Evolutionary conservation across 2,888 invertebrate species (phyloP).

Genomic region (Smittia aterrima): DNA sequence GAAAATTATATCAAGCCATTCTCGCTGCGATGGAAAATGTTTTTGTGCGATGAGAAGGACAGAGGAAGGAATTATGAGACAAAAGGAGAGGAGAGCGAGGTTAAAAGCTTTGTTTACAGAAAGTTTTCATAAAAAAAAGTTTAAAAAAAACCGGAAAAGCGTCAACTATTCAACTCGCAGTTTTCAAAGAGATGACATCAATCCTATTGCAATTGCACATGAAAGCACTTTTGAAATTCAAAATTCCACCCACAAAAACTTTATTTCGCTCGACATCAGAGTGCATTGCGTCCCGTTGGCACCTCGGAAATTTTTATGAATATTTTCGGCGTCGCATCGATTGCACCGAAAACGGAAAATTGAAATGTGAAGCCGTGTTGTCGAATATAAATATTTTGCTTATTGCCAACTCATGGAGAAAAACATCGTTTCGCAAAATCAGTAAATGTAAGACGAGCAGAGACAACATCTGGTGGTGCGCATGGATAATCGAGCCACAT

Average conservation of each 20-base stretch:
- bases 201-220: too few species aligned
- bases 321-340: neutral
- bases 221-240: neutral
- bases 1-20: neutral
- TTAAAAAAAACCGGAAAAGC: too few species aligned
- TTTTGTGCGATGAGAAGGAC: too few species aligned
- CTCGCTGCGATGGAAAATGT: neutral
- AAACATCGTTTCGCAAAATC: neutral
- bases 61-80: too few species aligned
- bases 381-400: neutral
- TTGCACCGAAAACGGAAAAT: neutral
- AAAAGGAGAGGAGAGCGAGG: too few species aligned
- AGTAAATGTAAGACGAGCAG: neutral
- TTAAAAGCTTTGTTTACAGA: too few species aligned
- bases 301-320: neutral
- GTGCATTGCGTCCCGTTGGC: conserved; percentile 2
- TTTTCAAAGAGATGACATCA: too few species aligned
- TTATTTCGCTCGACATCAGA: too few species aligned
- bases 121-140: too few species aligned
- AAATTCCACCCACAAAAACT: neutral
- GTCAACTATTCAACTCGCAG: too few species aligned
- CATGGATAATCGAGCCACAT: neutral
- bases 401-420: too few species aligned
- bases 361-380: neutral
- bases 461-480: conserved; percentile 5